Percentiles rank a stretch among this genome's conserved stretches.
phyloP scores from a whole-genome alignment of 1,140 invertebrate genomes.

The Cephus cinctus region DNA sequence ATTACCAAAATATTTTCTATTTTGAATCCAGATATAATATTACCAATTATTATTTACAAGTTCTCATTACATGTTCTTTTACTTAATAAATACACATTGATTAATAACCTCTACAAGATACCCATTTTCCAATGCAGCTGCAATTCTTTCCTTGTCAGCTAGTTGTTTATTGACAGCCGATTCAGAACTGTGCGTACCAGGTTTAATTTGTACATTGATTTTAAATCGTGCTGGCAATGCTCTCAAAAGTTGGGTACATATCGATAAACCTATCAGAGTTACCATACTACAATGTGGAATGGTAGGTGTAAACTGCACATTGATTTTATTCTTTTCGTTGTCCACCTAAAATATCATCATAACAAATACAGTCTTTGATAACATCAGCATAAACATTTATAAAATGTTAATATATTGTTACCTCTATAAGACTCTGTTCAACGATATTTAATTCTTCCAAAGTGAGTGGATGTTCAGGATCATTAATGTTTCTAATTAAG shows the following conservation, averaged over 20 bases:
- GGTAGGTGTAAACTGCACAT: slow-evolving; percentile 91
- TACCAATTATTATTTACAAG: too few relatives aligned
- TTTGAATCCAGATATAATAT: too few relatives aligned
- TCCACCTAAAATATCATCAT: slow-evolving; percentile 57
- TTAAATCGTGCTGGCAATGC: slow-evolving; percentile 86
- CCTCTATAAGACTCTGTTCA: slow-evolving; percentile 77
- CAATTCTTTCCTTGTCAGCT: slow-evolving; percentile 96
- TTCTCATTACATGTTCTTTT: too few relatives aligned
- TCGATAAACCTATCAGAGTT: slow-evolving; percentile 89
- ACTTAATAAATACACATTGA: slow-evolving; percentile 68
- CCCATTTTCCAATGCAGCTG: slow-evolving; percentile 93
- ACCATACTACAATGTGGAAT: slow-evolving; percentile 99
- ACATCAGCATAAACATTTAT: background rate
- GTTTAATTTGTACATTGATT: slow-evolving; percentile 86
- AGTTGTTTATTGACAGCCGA: slow-evolving; percentile 95
- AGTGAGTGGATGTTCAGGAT: slow-evolving; percentile 97
- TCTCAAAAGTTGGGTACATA: slow-evolving; percentile 84
- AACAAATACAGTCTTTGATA: slow-evolving; percentile 13
- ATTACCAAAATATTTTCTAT: too few relatives aligned
- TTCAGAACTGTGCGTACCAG: slow-evolving; percentile 91
- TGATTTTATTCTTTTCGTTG: slow-evolving; percentile 69
- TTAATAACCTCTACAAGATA: slow-evolving; percentile 93
- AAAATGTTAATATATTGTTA: slow-evolving; percentile 39
- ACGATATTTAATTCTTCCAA: slow-evolving; percentile 95
- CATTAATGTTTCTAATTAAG: slow-evolving; percentile 91